Evolutionary conservation across 2,888 invertebrate genomes (phyloP).

Genomic region (Hirtodrosophila cameraria): DNA sequence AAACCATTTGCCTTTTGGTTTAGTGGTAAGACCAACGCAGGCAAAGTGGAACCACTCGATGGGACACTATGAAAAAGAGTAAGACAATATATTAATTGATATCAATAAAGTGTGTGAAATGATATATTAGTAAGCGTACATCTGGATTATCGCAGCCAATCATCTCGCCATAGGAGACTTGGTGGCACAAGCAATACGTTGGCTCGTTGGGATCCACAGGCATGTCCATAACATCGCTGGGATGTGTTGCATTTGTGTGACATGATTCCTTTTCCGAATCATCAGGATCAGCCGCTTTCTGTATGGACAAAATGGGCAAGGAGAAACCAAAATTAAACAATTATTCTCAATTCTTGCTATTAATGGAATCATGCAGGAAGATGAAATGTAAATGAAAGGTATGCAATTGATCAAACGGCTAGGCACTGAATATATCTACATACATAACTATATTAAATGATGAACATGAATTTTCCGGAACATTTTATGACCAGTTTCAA

Average conservation of each 20-base stretch:
- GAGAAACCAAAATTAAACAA: not conserved
- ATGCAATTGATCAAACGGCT: slow-evolving; percentile 14
- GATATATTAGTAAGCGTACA: slow-evolving; percentile 57
- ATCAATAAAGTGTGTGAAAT: too few species aligned
- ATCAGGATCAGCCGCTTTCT: slow-evolving; percentile 83
- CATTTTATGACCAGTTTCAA: too few species aligned
- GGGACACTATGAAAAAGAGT: slow-evolving; percentile 85
- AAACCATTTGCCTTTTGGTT: slow-evolving; percentile 97
- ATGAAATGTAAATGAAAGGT: slow-evolving; percentile 54
- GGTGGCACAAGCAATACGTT: slow-evolving; percentile 98
- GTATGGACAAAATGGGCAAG: not conserved
- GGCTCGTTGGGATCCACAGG: slow-evolving; percentile 99
- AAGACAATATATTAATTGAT: slow-evolving; percentile 3
- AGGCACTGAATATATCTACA: slow-evolving; percentile 13
- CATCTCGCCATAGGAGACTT: slow-evolving; percentile 98
- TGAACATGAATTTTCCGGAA: too few species aligned
- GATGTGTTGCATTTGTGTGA: slow-evolving; percentile 86
- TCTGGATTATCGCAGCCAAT: slow-evolving; percentile 96
- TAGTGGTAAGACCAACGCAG: slow-evolving; percentile 93
- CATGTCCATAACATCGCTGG: slow-evolving; percentile 95
- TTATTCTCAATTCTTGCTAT: not conserved
- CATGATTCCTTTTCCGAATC: slow-evolving; percentile 86
- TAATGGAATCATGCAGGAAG: slow-evolving; percentile 39
- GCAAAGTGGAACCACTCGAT: slow-evolving; percentile 98
- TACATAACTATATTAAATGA: not conserved